Base-by-base conservation (phyloP, 2,888 invertebrate species). In the Thecophora atra region DNA sequence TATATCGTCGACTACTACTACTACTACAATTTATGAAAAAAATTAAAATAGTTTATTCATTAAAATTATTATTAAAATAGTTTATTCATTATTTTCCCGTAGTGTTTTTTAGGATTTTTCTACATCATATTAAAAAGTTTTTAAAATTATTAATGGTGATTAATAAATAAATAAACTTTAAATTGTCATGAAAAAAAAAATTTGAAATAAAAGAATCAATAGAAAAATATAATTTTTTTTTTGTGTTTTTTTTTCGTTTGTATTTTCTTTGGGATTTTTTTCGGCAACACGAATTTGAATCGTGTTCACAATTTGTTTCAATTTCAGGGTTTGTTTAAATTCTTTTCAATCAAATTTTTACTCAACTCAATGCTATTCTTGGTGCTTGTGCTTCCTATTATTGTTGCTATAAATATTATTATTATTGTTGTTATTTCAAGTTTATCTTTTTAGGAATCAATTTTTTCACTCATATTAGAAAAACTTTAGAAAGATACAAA, bases 291-390 rank as follows among this genome's bases (percentile, higher is more conserved):
- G n/a, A n/a, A n/a, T n/a, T n/a, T n/a, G 68, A 65, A 51, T 71
- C 80, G 81, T 77, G 82, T 75, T 75, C 79, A 77, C n/a, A 37
- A 81, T 79, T 79, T 79, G 81, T 77, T 80, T 81, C 78, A 80
- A 79, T 82, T 81, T 76, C 75, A 73, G 62, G 74, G 71, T 64
- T 67, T 26, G 15, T 42, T 63, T 63, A 63, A 30, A 37, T 37
- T 4, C 21, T 26, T 56, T n/a, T 63, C 11, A 30, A 37, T 63
- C 21, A 26, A 26, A 56, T 60, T 60, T 47, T 17, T 17, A 47
- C 11, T 37, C 6, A 37, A 47, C 1, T 47, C n/a, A 47, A 47
- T 5, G 0, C 26, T 17, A 17, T 26, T 30, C 60, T n/a, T 60
- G n/a, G n/a, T 26, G 30, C 30, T 60, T 30, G 30, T n/a, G n/a